These are phyloP conservation scores for Acrocephalus scirpaceus DNA, from an alignment of 2,797 vertebrate species.

Conservation along the genomic window DNA sequence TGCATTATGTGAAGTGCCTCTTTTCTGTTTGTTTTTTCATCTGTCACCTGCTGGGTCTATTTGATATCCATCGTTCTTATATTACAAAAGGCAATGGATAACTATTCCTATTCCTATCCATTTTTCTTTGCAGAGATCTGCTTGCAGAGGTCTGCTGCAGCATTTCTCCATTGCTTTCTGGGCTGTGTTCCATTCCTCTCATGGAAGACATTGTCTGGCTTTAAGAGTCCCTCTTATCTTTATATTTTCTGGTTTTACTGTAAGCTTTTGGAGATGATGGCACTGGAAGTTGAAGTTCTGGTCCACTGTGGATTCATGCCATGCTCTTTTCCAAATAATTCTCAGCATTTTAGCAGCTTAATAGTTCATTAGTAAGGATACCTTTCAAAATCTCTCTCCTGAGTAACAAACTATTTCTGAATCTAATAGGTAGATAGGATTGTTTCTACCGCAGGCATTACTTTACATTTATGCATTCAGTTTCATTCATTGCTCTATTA, in stretches of 20 bases:
- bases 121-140: not conserved
- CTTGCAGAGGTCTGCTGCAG: not conserved
- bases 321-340: not conserved
- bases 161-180: not conserved
- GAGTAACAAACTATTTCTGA: not conserved
- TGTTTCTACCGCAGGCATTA: not conserved
- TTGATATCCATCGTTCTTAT: not conserved
- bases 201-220: not conserved
- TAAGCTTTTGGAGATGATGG: not conserved
- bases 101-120: not conserved
- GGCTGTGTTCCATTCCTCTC: rapidly evolving
- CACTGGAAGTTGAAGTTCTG: not conserved
- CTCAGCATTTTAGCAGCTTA: not conserved
- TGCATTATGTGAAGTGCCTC: not conserved
- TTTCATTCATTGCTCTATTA: not conserved
- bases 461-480: not conserved
- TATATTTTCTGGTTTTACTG: not conserved
- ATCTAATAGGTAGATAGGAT: not conserved
- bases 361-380: not conserved
- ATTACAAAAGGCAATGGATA: not conserved
- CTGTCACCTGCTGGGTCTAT: not conserved
- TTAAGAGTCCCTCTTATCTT: not conserved
- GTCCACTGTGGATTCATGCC: not conserved
- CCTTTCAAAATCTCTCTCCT: not conserved
- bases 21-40: not conserved